These are phyloP conservation scores for Heterodera filipjevi DNA, from an alignment of 2,888 invertebrate species.

Conservation along the genomic window DNA sequence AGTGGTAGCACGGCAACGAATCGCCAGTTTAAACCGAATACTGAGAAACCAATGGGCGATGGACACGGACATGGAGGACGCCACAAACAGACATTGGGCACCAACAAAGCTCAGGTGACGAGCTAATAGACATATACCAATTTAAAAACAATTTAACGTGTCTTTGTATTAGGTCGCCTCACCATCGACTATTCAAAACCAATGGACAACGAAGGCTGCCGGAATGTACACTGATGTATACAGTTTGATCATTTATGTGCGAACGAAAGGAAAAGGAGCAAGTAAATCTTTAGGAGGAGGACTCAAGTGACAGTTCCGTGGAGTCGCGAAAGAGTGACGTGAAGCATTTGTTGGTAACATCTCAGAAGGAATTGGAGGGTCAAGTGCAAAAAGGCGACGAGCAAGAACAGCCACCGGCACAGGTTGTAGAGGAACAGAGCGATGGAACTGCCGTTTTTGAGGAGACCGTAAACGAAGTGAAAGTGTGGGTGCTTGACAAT, in stretches of 20 bases:
- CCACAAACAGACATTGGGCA: not conserved
- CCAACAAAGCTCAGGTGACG: not conserved
- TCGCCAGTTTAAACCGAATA: not conserved
- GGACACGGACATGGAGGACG: slow-evolving; percentile 3
- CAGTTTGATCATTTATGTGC: not conserved
- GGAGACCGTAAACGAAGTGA: not conserved
- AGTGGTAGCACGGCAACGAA: not conserved
- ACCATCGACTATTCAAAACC: too few relatives aligned
- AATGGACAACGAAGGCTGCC: not conserved
- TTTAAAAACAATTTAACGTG: too few relatives aligned
- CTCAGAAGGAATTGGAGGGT: not conserved
- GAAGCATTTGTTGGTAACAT: not conserved
- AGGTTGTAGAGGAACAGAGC: not conserved
- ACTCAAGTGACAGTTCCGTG: not conserved
- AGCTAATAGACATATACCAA: too few relatives aligned
- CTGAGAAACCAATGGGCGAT: not conserved
- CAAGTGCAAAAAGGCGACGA: not conserved
- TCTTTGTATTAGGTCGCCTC: not conserved
- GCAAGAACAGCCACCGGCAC: not conserved
- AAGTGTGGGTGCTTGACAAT: not conserved
- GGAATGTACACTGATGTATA: not conserved
- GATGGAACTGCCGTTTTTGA: not conserved
- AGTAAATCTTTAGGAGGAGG: not conserved
- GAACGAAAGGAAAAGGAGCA: not conserved
- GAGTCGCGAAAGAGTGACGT: not conserved